Conservation (phyloP, 2,888 invertebrate species). For the Hofmannophila pseudospretella region DNA sequence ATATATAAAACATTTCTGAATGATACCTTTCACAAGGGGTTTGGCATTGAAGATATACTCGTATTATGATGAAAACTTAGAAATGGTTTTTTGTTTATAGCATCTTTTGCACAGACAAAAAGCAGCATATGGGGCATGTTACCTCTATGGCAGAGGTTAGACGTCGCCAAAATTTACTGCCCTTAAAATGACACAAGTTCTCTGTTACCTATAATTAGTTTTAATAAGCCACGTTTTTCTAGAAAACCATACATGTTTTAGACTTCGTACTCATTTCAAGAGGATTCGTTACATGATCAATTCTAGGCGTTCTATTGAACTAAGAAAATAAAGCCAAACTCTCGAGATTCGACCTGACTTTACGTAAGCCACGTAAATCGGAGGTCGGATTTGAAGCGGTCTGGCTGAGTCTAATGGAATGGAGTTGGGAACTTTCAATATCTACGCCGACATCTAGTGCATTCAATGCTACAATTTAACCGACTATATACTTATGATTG, state of each 20-base stretch:
- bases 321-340: constrained; percentile 21
- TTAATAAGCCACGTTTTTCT: not conserved
- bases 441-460: not conserved
- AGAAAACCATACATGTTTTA: not conserved
- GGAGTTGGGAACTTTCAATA: constrained; percentile 23
- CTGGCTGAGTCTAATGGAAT: constrained; percentile 17
- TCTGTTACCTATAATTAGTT: not conserved
- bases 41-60: too few species aligned
- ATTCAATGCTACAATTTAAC: not conserved
- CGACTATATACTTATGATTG: too few species aligned
- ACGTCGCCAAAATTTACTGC: not conserved
- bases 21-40: too few species aligned
- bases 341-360: constrained; percentile 23
- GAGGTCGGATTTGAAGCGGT: constrained; percentile 18
- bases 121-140: too few species aligned
- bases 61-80: too few species aligned
- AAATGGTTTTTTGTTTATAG: too few species aligned
- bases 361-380: constrained; percentile 29
- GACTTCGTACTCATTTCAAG: too few species aligned
- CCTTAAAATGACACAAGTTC: not conserved
- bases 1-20: too few species aligned
- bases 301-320: constrained; percentile 7
- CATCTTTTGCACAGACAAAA: too few species aligned
- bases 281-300: too few species aligned
- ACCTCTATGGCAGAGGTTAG: too few species aligned